Conservation (phyloP, 2,797 vertebrate species). For the Melanogrammus aeglefinus region DNA sequence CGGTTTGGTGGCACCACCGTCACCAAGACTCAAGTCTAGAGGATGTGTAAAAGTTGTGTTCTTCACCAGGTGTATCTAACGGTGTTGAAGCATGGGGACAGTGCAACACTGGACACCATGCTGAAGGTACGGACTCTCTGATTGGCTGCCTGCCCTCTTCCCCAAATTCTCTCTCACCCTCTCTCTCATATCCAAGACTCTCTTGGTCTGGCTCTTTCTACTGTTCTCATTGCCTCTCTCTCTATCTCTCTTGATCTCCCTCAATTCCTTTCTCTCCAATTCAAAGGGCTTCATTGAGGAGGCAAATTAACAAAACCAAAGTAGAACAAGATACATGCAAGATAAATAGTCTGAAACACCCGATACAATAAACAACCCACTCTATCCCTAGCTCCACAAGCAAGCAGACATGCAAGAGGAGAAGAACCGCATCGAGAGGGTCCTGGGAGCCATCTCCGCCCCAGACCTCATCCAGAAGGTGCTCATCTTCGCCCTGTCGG, state of each 20-base stretch:
- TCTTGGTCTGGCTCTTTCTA: too few relatives aligned
- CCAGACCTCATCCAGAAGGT: constrained; percentile 97
- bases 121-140: constrained; percentile 78
- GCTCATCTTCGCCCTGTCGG: constrained; percentile 94
- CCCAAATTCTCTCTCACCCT: not conserved
- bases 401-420: constrained; percentile 99
- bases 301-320: too few relatives aligned
- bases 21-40: not conserved
- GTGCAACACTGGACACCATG: constrained; percentile 89
- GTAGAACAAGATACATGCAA: too few relatives aligned
- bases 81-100: constrained; percentile 93
- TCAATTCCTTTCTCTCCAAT: not conserved
- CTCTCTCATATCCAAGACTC: not conserved
- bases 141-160: not conserved
- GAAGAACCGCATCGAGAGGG: constrained; percentile 93
- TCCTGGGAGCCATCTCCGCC: constrained; percentile 90
- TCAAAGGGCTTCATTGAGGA: too few relatives aligned
- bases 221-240: too few relatives aligned
- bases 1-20: too few relatives aligned
- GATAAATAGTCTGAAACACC: too few relatives aligned
- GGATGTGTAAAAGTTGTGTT: not conserved
- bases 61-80: constrained; percentile 88
- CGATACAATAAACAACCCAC: not conserved
- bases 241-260: not conserved
- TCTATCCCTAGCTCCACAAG: constrained; percentile 86